phyloP scores from a whole-genome alignment of 37 sponge, comb jelly and placozoan species.

The Cladorhizidae sp. region DNA sequence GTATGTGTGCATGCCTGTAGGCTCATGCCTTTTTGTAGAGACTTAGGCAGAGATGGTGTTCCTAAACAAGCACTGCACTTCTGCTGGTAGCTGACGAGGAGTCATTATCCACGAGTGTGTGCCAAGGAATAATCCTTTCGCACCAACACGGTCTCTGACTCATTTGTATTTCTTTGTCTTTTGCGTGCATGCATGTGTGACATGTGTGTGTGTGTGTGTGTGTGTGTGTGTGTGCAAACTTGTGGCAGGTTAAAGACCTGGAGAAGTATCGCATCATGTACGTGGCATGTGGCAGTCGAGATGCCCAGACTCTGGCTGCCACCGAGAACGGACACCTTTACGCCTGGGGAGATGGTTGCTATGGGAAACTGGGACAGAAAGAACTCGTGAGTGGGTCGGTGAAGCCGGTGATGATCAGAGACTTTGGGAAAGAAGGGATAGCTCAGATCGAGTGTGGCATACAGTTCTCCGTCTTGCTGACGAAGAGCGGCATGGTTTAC shows the following conservation, averaged over 20 bases:
- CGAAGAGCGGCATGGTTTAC: constrained; percentile 85
- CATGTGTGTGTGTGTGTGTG: no score
- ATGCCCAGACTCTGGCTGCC: constrained; percentile 88
- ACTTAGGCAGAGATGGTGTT: no score
- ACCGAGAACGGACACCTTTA: constrained; percentile 83
- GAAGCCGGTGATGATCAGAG: constrained; percentile 49
- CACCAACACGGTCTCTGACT: no score
- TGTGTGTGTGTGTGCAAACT: no score
- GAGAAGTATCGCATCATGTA: constrained; percentile 58
- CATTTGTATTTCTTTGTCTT: no score
- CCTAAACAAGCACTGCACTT: no score
- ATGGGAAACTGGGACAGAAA: constrained; percentile 83
- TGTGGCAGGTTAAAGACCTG: constrained; percentile 83
- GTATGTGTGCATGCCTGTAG: no score
- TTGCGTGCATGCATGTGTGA: no score
- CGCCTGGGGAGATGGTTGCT: constrained; percentile 91
- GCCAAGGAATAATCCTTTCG: no score
- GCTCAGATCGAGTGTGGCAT: constrained; percentile 84
- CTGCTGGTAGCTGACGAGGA: no score
- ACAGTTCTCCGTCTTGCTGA: constrained; percentile 90
- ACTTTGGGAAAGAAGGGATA: constrained; percentile 53
- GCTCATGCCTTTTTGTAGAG: no score
- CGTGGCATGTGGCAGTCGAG: constrained; percentile 88
- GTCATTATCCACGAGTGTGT: no score
- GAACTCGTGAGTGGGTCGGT: background rate